A percentile compares a stretch with the other conserved stretches of the same genome.
phyloP scores from a whole-genome alignment of 1,140 invertebrate genomes.

The Drosophila kepulauana region DNA sequence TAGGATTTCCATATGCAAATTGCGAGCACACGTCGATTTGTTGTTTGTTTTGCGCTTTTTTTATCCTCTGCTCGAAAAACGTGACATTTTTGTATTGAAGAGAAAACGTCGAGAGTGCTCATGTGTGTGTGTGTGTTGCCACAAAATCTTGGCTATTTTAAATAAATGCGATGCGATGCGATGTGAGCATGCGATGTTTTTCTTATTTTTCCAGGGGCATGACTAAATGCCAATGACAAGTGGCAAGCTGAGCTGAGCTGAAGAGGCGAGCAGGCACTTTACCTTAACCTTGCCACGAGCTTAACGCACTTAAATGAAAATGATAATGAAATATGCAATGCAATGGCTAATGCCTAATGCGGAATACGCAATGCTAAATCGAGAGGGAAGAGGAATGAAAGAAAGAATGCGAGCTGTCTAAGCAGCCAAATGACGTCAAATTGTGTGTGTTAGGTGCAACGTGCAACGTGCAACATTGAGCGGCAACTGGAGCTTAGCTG shows the following conservation, averaged over 20 bases:
- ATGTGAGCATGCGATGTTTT: not conserved
- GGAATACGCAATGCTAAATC: not conserved
- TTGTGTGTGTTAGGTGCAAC: constrained; percentile 49
- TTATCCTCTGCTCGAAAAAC: not conserved
- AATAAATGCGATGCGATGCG: constrained; percentile 15
- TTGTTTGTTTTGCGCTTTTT: constrained; percentile 26
- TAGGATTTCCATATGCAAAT: constrained; percentile 15
- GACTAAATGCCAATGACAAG: constrained; percentile 63
- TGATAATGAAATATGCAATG: constrained; percentile 41
- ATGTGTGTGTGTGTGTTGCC: not conserved
- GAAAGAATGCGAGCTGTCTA: constrained; percentile 11
- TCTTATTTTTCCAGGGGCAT: constrained; percentile 21
- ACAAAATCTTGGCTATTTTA: constrained; percentile 28
- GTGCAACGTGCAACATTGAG: constrained; percentile 11
- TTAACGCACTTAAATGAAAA: constrained; percentile 11
- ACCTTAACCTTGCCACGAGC: constrained; percentile 59
- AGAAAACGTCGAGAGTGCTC: not conserved
- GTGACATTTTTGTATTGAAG: constrained; percentile 24
- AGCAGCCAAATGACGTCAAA: constrained; percentile 69
- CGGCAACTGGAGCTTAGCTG: constrained; percentile 36
- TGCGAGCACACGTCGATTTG: constrained; percentile 11
- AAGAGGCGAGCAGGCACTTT: constrained; percentile 32
- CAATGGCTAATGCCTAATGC: constrained; percentile 22
- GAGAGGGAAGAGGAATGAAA: not conserved
- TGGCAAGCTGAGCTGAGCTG: constrained; percentile 7